Percentiles rank a stretch among this genome's conserved stretches.
phyloP scores from a whole-genome alignment of 2,113 vertebrate species.

The Gadus chalcogrammus region DNA sequence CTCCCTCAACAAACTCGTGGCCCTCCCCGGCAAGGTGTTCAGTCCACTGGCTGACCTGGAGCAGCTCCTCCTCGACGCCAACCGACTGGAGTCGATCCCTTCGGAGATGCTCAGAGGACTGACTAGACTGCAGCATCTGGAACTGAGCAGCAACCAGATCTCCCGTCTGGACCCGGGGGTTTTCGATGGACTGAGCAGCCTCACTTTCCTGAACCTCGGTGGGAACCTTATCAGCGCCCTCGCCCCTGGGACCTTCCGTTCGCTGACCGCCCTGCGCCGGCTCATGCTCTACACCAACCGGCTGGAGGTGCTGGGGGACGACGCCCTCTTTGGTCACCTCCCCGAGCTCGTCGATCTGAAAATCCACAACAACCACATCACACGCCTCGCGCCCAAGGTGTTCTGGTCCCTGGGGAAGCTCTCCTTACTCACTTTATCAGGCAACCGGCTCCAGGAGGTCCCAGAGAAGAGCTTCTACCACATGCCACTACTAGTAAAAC shows the following conservation, averaged over 20 bases:
- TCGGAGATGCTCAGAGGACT: constrained; percentile 70
- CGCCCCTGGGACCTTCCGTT: constrained; percentile 69
- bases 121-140: constrained; percentile 62
- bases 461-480: constrained; percentile 78
- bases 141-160: constrained; percentile 76
- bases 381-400: constrained; percentile 63
- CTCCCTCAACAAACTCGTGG: constrained; percentile 67
- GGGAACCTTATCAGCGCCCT: constrained; percentile 75
- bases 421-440: constrained; percentile 66
- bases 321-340: constrained; percentile 66
- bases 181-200: constrained; percentile 70
- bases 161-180: constrained; percentile 45
- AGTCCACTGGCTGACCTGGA: constrained; percentile 64
- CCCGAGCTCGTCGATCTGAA: constrained; percentile 71
- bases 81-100: constrained; percentile 64
- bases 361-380: constrained; percentile 75
- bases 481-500: constrained; percentile 64
- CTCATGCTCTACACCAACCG: constrained; percentile 77
- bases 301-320: constrained; percentile 67
- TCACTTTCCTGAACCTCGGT: constrained; percentile 75
- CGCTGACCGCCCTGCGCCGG: constrained; percentile 65
- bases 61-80: constrained; percentile 74
- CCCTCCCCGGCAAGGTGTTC: constrained; percentile 72
- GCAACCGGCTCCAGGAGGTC: constrained; percentile 73
- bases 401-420: constrained; percentile 77